These are phyloP conservation scores for Deilephila porcellus DNA, from an alignment of 2,888 invertebrate species.

Conservation along the genomic window DNA sequence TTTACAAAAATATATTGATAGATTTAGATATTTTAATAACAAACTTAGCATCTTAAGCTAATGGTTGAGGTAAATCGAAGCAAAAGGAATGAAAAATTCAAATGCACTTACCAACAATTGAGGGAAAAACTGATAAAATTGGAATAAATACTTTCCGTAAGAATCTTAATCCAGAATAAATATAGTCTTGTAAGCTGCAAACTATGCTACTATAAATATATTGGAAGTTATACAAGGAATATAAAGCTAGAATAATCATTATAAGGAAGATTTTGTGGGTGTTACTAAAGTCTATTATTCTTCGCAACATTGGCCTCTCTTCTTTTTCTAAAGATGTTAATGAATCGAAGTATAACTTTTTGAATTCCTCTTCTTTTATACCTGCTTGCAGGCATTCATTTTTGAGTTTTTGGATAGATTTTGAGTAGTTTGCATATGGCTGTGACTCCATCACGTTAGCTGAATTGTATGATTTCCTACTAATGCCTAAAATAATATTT, in stretches of 20 bases:
- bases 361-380: constrained; percentile 86
- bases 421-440: constrained; percentile 70
- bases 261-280: not conserved
- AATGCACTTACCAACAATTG: constrained; percentile 86
- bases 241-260: not conserved
- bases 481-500: not conserved
- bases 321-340: constrained; percentile 67
- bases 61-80: not conserved
- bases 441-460: constrained; percentile 53
- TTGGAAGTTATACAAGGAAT: constrained; percentile 44
- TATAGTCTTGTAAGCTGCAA: constrained; percentile 90
- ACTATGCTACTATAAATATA: constrained; percentile 87
- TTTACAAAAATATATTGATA: not conserved
- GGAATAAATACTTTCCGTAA: constrained; percentile 90
- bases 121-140: constrained; percentile 89
- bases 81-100: not conserved
- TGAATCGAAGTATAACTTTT: constrained; percentile 81
- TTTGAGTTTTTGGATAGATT: constrained; percentile 84
- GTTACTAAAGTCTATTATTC: not conserved
- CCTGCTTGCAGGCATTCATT: constrained; percentile 84
- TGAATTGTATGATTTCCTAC: not conserved
- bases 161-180: constrained; percentile 91
- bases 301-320: constrained; percentile 27
- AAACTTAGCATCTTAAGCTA: not conserved
- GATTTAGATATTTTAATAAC: not conserved